Percentiles rank a stretch among this genome's conserved stretches.
phyloP scores from a whole-genome alignment of 2,797 vertebrate species.

The Hephaestus fuliginosus region DNA sequence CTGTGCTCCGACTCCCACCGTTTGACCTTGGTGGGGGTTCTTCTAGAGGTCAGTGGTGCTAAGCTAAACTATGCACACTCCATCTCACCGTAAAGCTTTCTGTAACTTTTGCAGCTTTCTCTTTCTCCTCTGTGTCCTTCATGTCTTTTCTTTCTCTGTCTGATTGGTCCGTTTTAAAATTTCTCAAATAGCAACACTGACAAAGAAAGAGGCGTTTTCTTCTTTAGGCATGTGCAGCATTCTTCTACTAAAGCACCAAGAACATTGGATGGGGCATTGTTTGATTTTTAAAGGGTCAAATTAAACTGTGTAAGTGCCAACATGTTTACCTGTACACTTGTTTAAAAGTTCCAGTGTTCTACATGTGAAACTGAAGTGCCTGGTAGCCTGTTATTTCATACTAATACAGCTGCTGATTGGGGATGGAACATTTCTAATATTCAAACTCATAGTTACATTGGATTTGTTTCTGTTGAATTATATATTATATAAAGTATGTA shows the following conservation, averaged over 20 bases:
- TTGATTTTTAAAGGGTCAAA: constrained; percentile 22
- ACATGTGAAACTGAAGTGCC: constrained; percentile 26
- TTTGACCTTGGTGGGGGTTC: constrained; percentile 60
- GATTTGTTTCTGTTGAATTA: constrained; percentile 11
- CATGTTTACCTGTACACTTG: constrained; percentile 7
- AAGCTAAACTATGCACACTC: constrained; percentile 67
- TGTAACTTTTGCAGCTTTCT: constrained; percentile 74
- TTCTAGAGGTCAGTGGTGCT: constrained; percentile 77
- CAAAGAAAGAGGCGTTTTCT: neutral
- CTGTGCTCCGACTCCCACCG: constrained; percentile 37
- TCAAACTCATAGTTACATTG: neutral
- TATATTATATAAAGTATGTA: constrained; percentile 2
- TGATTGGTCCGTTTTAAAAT: constrained; percentile 45
- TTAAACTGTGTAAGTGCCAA: constrained; percentile 39
- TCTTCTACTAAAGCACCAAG: constrained; percentile 6
- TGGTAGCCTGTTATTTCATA: constrained; percentile 4
- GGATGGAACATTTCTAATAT: constrained; percentile 7
- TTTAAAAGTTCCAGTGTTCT: constrained; percentile 8
- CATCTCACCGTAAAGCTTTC: constrained; percentile 75
- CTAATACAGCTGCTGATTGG: constrained; percentile 4
- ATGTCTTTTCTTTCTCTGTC: constrained; percentile 70
- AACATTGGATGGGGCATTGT: constrained; percentile 21
- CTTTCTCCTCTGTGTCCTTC: constrained; percentile 66
- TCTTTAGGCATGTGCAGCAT: constrained; percentile 22
- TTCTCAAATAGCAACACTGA: neutral